Evolutionary conservation across 2,888 invertebrate genomes (phyloP).

Genomic region (Rotaria macrura): DNA sequence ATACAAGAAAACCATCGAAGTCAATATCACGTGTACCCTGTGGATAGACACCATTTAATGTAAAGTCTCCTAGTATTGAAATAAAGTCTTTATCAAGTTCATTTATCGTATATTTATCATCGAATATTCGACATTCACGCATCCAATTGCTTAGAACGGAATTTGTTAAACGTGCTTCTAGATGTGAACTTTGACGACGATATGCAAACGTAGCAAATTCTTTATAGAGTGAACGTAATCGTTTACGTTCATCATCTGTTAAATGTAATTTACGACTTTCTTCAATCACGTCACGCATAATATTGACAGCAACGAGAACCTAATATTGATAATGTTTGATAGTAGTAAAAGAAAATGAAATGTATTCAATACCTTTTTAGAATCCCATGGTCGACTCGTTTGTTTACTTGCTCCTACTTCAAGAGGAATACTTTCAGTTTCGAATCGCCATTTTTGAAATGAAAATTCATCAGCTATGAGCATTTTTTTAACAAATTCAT

Average conservation of each 20-base stretch:
- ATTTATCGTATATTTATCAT: conserved; percentile 20
- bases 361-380: neutral
- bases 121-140: conserved; percentile 18
- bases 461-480: neutral
- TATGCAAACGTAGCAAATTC: conserved; percentile 14
- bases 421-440: neutral
- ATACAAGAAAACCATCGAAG: conserved; percentile 13
- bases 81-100: conserved; percentile 22
- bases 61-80: conserved; percentile 14
- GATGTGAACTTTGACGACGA: neutral
- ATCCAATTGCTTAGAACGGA: neutral
- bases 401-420: neutral
- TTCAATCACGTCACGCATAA: neutral
- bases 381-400: neutral
- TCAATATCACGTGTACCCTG: conserved; percentile 16
- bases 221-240: neutral
- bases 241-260: conserved; percentile 17
- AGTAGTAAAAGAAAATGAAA: no score
- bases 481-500: neutral
- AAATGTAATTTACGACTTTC: conserved; percentile 19
- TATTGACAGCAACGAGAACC: neutral
- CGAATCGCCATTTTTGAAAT: neutral
- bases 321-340: neutral
- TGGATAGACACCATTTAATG: conserved; percentile 6
- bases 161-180: conserved; percentile 11